phyloP scores from a whole-genome alignment of 2,888 invertebrate species.

The Calliopum simillimum region DNA sequence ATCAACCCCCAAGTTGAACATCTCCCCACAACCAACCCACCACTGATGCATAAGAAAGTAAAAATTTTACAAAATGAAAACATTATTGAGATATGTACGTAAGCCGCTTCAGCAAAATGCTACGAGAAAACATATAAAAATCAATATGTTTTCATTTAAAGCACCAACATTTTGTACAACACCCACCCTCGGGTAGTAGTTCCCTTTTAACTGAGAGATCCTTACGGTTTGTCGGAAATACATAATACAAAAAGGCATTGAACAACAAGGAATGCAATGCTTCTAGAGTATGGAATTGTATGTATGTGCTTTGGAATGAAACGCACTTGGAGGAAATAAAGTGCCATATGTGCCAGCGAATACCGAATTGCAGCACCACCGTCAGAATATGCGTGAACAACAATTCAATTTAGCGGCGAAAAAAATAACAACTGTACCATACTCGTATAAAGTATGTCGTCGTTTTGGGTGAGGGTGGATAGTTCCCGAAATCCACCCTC shows the following conservation, averaged over 20 bases:
- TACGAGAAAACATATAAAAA: too few species aligned
- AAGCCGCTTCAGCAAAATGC: not conserved
- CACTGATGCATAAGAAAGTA: not conserved
- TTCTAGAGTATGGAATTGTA: not conserved
- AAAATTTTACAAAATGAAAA: not conserved
- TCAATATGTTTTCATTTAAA: constrained; percentile 12
- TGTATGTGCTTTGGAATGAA: too few species aligned
- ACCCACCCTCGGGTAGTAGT: not conserved
- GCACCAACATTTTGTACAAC: not conserved
- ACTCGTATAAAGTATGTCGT: too few species aligned
- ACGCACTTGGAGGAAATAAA: too few species aligned
- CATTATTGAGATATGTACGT: not conserved
- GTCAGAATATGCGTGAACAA: not conserved
- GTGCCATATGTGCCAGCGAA: not conserved
- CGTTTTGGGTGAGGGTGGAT: too few species aligned
- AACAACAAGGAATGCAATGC: constrained; percentile 10
- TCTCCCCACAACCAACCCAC: too few species aligned
- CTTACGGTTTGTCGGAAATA: too few species aligned
- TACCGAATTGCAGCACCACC: not conserved
- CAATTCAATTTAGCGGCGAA: too few species aligned
- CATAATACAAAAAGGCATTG: too few species aligned
- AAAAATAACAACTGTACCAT: too few species aligned
- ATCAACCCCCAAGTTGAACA: not conserved
- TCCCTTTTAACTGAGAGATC: not conserved
- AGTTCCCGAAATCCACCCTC: too few species aligned